Conservation (phyloP, 2,113 vertebrate species). For the Dolichallabes microphthalmus region DNA sequence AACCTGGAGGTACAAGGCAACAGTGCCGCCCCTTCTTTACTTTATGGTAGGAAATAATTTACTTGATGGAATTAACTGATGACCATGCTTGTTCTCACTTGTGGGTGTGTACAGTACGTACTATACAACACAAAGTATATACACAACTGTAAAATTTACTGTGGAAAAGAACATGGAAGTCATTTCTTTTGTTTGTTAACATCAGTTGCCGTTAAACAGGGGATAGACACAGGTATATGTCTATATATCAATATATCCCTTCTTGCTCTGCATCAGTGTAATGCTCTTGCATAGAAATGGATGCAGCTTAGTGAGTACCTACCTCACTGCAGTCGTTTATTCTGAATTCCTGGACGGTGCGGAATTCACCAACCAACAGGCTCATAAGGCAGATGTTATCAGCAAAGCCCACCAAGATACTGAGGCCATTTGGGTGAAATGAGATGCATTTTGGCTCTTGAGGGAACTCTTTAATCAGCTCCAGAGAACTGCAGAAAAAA, state of each 20-base stretch:
- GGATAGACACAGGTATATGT: not conserved
- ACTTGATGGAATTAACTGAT: not conserved
- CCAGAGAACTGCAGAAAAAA: slow-evolving; percentile 73
- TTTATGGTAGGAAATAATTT: not conserved
- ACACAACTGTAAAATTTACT: no score
- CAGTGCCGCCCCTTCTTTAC: no score
- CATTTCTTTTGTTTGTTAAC: no score
- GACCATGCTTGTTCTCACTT: no score
- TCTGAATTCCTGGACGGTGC: slow-evolving; percentile 81
- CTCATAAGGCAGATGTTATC: slow-evolving; percentile 88
- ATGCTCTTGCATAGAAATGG: not conserved
- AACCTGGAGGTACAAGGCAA: no score
- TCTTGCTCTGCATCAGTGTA: not conserved
- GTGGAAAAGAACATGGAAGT: no score
- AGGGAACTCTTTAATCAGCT: slow-evolving; percentile 83
- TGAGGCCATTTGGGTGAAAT: slow-evolving; percentile 87
- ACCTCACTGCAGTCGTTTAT: slow-evolving; percentile 86
- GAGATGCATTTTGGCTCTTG: slow-evolving; percentile 83
- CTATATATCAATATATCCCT: not conserved
- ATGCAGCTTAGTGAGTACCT: slow-evolving; percentile 25
- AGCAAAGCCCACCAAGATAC: slow-evolving; percentile 86
- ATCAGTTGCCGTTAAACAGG: not conserved
- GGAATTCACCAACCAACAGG: slow-evolving; percentile 84
- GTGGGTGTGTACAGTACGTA: no score
- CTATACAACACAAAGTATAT: no score